phyloP scores from a whole-genome alignment of 2,113 vertebrate species.

The Oceanodroma tethys region DNA sequence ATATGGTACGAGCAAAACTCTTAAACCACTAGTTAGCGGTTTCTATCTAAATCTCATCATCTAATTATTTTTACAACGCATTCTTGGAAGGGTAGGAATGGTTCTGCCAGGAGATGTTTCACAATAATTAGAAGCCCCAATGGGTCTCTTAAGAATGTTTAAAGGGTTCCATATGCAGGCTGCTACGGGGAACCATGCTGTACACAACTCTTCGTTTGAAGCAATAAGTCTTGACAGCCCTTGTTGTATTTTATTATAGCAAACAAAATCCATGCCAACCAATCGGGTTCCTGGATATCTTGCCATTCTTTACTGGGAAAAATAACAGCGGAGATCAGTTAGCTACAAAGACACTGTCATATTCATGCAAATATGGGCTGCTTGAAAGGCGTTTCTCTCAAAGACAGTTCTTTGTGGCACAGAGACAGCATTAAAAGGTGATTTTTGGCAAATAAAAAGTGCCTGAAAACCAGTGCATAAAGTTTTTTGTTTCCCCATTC shows the following conservation, averaged over 20 bases:
- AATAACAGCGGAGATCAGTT: background rate
- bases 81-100: constrained; percentile 77
- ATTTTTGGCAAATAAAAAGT: background rate
- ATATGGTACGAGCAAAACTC: constrained; percentile 53
- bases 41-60: constrained; percentile 82
- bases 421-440: background rate
- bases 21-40: constrained; percentile 75
- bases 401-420: background rate
- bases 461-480: background rate
- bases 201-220: constrained; percentile 71
- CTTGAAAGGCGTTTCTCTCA: background rate
- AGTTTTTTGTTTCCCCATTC: background rate
- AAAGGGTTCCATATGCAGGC: constrained; percentile 80
- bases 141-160: constrained; percentile 79
- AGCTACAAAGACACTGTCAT: background rate
- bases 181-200: constrained; percentile 68
- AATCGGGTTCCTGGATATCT: constrained; percentile 51
- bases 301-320: constrained; percentile 42
- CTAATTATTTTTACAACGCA: constrained; percentile 81
- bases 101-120: constrained; percentile 80
- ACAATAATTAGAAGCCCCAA: constrained; percentile 82
- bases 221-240: constrained; percentile 72
- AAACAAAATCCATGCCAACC: constrained; percentile 74
- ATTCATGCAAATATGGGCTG: background rate
- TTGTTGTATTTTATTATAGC: constrained; percentile 76